phyloP scores from a whole-genome alignment of 2,888 invertebrate genomes.

The Mesorhabditis belari region DNA sequence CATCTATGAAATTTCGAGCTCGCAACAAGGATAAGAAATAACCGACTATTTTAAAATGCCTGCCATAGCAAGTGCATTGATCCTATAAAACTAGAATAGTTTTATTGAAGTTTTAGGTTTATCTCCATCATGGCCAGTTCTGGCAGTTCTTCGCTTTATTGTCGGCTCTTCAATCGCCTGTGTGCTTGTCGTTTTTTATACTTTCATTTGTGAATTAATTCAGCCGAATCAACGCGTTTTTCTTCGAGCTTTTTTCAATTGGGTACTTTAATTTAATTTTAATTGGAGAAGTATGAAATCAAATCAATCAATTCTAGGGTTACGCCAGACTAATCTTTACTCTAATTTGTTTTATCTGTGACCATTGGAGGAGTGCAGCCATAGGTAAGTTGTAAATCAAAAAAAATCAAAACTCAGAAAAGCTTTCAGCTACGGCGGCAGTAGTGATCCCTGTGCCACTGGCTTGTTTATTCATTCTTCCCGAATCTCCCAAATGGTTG shows the following conservation, averaged over 20 bases:
- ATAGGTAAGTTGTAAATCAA: conserved; percentile 1
- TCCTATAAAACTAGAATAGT: neutral
- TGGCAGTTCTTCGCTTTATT: conserved; percentile 27
- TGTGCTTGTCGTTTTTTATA: conserved; percentile 28
- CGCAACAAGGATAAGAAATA: neutral
- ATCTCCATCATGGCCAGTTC: conserved; percentile 23
- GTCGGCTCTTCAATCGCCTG: conserved; percentile 23
- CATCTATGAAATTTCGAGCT: neutral
- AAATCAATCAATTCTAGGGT: conserved; percentile 16
- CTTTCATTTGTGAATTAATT: conserved; percentile 28
- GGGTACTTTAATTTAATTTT: conserved; percentile 13
- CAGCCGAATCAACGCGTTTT: conserved; percentile 30
- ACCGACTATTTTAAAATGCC: neutral
- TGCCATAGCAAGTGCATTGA: no score
- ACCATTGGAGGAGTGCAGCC: conserved; percentile 25
- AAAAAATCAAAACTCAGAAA: neutral
- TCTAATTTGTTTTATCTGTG: conserved; percentile 21
- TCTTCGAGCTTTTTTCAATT: conserved; percentile 28
- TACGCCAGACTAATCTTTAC: conserved; percentile 33
- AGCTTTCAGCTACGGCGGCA: conserved; percentile 10
- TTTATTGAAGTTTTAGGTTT: conserved; percentile 12
- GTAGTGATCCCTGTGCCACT: conserved; percentile 18
- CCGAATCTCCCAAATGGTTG: conserved; percentile 31
- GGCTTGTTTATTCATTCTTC: conserved; percentile 13
- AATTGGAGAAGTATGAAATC: neutral